Evolutionary conservation across 2,113 vertebrate species (phyloP), one percentile per base, ranked within the genome.

Genomic region (Micromys minutus): DNA sequence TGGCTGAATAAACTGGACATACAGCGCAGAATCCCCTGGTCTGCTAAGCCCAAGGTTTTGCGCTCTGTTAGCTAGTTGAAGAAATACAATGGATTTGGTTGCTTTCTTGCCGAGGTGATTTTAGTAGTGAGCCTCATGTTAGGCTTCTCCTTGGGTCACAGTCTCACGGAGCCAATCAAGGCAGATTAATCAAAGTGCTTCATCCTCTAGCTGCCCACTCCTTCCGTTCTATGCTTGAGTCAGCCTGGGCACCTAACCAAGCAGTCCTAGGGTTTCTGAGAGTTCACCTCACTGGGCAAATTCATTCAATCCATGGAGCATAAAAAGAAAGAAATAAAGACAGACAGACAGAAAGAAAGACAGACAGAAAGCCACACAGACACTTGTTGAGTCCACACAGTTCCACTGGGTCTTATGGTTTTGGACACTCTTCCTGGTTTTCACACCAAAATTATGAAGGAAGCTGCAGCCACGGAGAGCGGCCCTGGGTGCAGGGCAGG

Each of bases 261-360:
- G 52, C 9, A 2, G 36, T 39, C 55, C 55, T 16, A 36, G 59
- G 57, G 39, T 21, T 39, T n/a, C 59, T 47, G 26, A 45, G 75
- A 39, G 47, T 42, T 72, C 93, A 61, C 67, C 95, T 97, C 63
- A 29, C 55, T 96, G 52, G 89, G 10, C 61, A 96, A 39, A 87
- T 79, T 75, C 72, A 96, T 42, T 29, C 76, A 75, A 94, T 75
- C 92, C 94, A 96, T 87, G 59, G 77, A 19, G 36, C 63, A 24
- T 13, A 29, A 80, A 80, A 77, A 77, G 31, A 55, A 57, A 86
- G 92, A 65, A 31, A n/a, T n/a, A n/a, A n/a, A n/a, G n/a, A n/a
- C n/a, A n/a, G n/a, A n/a, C n/a, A n/a, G n/a, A n/a, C n/a, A n/a
- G n/a, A n/a, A n/a, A n/a, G n/a, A n/a, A n/a, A n/a, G n/a, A n/a